A percentile compares a stretch with the other conserved stretches of the same genome.
Evolutionary conservation across 2,113 vertebrate genomes (phyloP).

Genomic region (Abramis brama): DNA sequence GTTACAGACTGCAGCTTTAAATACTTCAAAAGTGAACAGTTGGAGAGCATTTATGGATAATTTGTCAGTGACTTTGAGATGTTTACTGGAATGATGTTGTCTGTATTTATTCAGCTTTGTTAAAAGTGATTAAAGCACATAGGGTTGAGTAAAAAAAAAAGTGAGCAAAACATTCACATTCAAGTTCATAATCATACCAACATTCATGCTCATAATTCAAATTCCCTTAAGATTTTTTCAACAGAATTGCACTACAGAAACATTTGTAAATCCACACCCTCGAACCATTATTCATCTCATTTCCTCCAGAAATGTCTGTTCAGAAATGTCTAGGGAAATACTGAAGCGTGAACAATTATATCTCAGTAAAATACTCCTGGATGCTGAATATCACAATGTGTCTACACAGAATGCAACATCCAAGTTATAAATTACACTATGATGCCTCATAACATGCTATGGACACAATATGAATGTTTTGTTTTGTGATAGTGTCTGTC

Average conservation of each 20-base stretch:
- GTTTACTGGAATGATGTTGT: background rate
- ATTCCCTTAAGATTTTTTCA: background rate
- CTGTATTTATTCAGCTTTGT: background rate
- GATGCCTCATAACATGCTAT: conserved; percentile 4
- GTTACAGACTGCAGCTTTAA: no score
- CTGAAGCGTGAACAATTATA: background rate
- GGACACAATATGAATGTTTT: background rate
- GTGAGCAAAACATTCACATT: conserved; percentile 9
- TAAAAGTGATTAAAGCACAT: conserved; percentile 16
- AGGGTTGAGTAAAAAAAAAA: background rate
- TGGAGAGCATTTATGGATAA: background rate
- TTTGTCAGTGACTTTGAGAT: background rate
- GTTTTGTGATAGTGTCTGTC: background rate
- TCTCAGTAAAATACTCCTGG: background rate
- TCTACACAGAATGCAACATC: conserved; percentile 14
- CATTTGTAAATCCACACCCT: conserved; percentile 1
- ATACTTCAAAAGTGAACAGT: no score
- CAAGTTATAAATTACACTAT: background rate
- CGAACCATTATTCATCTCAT: background rate
- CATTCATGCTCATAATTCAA: conserved; percentile 12
- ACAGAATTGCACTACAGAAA: background rate
- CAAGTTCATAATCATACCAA: conserved; percentile 20
- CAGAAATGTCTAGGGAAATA: background rate
- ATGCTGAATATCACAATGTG: background rate
- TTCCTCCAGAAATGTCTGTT: background rate